Percentiles rank a stretch among this genome's conserved stretches.
Conservation (phyloP, 2,888 invertebrate species). For the Ochlodes sylvanus region DNA sequence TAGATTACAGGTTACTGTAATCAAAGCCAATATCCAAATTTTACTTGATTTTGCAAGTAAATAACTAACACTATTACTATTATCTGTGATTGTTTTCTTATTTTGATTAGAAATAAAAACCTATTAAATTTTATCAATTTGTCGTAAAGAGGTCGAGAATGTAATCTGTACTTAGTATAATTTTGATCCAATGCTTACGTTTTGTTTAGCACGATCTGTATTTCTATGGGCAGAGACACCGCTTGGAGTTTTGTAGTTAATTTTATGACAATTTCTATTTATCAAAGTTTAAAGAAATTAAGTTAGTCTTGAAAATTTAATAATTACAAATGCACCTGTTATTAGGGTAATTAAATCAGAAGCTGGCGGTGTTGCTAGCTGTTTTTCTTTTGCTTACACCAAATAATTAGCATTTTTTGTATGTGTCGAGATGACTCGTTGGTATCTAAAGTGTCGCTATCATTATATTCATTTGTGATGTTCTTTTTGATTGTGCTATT, state of each 20-base stretch:
- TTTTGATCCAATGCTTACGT: constrained; percentile 54
- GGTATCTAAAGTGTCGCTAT: constrained; percentile 44
- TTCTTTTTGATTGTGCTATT: constrained; percentile 59
- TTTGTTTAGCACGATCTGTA: constrained; percentile 67
- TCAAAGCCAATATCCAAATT: constrained; percentile 35
- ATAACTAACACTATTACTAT: constrained; percentile 35
- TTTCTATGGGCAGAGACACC: constrained; percentile 46
- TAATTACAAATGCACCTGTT: neutral
- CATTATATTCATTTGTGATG: constrained; percentile 66
- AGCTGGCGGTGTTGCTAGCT: constrained; percentile 52
- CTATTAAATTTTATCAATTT: constrained; percentile 57
- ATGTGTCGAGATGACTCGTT: constrained; percentile 43
- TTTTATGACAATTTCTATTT: constrained; percentile 3
- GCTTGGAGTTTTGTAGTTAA: constrained; percentile 19
- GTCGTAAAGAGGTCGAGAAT: constrained; percentile 61
- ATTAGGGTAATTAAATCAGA: neutral
- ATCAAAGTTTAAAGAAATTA: neutral
- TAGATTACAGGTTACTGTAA: constrained; percentile 36
- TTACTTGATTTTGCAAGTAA: constrained; percentile 11
- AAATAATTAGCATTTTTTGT: constrained; percentile 61
- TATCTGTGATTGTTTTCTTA: constrained; percentile 67
- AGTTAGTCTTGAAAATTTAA: neutral
- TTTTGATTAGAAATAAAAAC: constrained; percentile 39
- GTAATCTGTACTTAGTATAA: constrained; percentile 70
- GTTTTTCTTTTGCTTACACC: constrained; percentile 55